These are phyloP conservation scores for Ethmia dodecea DNA, from an alignment of 2,888 invertebrate genomes.

Conservation along the genomic window DNA sequence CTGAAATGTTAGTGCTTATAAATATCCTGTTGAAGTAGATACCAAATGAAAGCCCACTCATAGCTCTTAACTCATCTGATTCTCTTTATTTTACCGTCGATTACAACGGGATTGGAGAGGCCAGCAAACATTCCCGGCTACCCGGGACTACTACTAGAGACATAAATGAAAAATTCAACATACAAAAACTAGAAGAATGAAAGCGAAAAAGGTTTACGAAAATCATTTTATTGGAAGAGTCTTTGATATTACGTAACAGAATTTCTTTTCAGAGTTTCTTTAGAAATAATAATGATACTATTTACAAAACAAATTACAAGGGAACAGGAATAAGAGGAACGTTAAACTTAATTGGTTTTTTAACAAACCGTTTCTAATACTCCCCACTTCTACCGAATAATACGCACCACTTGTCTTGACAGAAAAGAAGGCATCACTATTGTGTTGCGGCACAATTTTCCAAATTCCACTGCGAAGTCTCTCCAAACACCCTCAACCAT, in stretches of 20 bases:
- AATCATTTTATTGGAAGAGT: too few relatives aligned
- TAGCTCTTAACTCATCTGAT: constrained; percentile 12
- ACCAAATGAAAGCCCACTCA: constrained; percentile 2
- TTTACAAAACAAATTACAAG: too few relatives aligned
- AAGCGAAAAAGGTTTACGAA: too few relatives aligned
- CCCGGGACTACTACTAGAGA: too few relatives aligned
- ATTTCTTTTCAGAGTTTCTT: too few relatives aligned
- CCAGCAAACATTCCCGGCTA: constrained; percentile 45
- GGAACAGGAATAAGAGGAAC: too few relatives aligned
- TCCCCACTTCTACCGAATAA: background rate
- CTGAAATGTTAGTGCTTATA: too few relatives aligned
- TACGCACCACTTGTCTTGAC: constrained; percentile 1
- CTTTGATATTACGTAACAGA: too few relatives aligned
- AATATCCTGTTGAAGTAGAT: constrained; percentile 2
- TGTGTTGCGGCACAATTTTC: constrained; percentile 37
- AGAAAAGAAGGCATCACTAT: constrained; percentile 14
- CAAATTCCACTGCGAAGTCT: constrained; percentile 48
- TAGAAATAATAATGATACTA: too few relatives aligned
- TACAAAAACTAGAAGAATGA: too few relatives aligned
- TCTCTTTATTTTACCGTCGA: constrained; percentile 16
- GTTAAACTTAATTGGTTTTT: too few relatives aligned
- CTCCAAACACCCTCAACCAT: constrained; percentile 68
- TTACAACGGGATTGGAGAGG: constrained; percentile 51
- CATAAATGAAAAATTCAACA: too few relatives aligned
- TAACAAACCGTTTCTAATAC: background rate